These are phyloP conservation scores for Salvator merianae DNA, from an alignment of 2,113 vertebrate species.

Conservation along the genomic window DNA sequence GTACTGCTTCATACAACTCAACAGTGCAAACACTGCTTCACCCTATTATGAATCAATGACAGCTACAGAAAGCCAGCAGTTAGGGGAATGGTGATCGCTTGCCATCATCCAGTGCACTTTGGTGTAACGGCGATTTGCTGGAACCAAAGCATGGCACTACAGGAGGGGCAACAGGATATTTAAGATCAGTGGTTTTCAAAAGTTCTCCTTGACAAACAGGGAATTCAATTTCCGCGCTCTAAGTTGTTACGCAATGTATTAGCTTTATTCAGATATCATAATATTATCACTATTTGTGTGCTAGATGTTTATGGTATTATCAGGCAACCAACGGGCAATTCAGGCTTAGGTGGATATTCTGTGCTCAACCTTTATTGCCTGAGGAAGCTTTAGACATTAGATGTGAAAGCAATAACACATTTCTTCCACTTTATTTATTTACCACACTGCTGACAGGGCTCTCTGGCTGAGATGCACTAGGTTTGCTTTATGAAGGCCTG, in stretches of 20 bases:
- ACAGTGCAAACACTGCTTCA: too few relatives aligned
- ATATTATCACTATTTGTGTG: background rate
- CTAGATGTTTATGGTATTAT: background rate
- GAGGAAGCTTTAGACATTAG: slow-evolving; percentile 19
- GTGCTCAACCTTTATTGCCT: background rate
- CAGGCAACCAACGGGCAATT: background rate
- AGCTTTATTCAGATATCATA: background rate
- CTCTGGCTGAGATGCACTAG: background rate
- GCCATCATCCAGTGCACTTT: too few relatives aligned
- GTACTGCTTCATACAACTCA: too few relatives aligned
- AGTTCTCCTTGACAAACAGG: background rate
- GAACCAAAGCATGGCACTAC: too few relatives aligned
- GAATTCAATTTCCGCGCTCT: background rate
- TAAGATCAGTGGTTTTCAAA: background rate
- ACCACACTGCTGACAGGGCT: slow-evolving; percentile 5
- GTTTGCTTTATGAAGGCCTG: slow-evolving; percentile 9
- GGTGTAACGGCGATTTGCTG: too few relatives aligned
- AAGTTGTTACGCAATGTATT: background rate
- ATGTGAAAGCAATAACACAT: slow-evolving; percentile 28
- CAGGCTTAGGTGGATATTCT: background rate
- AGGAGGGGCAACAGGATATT: background rate
- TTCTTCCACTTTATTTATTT: slow-evolving; percentile 38
- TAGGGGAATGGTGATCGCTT: too few relatives aligned
- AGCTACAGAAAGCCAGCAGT: too few relatives aligned
- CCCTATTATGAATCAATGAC: too few relatives aligned